These are phyloP conservation scores for Drosophila limbata DNA, from an alignment of 2,888 invertebrate genomes.

Conservation along the genomic window DNA sequence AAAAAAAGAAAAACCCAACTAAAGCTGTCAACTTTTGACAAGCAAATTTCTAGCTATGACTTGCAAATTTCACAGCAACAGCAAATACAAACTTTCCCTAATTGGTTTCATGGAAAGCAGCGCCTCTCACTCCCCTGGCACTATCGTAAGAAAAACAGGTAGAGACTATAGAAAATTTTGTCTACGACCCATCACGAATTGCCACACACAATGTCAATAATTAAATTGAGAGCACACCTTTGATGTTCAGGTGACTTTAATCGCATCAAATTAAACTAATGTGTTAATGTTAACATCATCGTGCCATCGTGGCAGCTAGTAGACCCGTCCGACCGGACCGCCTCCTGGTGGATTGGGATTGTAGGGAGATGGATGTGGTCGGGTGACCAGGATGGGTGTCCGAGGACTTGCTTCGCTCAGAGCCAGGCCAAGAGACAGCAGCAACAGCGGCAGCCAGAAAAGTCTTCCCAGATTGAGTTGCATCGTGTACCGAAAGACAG, in stretches of 20 bases:
- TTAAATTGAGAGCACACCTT: slow-evolving; percentile 32
- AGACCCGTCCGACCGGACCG: neutral
- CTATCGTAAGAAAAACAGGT: neutral
- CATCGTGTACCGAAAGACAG: slow-evolving; percentile 47
- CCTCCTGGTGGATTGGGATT: slow-evolving; percentile 55
- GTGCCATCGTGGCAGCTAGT: slow-evolving; percentile 20
- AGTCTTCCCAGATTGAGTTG: slow-evolving; percentile 59
- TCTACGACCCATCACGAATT: neutral
- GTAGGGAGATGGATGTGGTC: slow-evolving; percentile 65
- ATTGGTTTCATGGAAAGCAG: slow-evolving; percentile 32
- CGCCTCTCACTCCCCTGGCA: too few relatives aligned
- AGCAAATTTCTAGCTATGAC: slow-evolving; percentile 48
- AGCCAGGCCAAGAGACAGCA: slow-evolving; percentile 33
- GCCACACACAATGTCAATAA: slow-evolving; percentile 38
- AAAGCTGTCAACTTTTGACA: slow-evolving; percentile 25
- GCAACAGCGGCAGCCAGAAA: slow-evolving; percentile 44
- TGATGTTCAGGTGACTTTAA: slow-evolving; percentile 67
- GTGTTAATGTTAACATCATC: slow-evolving; percentile 58
- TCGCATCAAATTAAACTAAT: slow-evolving; percentile 63
- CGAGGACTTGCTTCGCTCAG: slow-evolving; percentile 32
- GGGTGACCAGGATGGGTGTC: slow-evolving; percentile 35
- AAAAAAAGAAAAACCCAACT: slow-evolving; percentile 4
- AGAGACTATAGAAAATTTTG: slow-evolving; percentile 3
- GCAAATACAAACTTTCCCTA: slow-evolving; percentile 39
- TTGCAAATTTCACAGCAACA: slow-evolving; percentile 49